Conservation (phyloP, 2,888 invertebrate genomes). For the Poecilobothrus nobilitatus region DNA sequence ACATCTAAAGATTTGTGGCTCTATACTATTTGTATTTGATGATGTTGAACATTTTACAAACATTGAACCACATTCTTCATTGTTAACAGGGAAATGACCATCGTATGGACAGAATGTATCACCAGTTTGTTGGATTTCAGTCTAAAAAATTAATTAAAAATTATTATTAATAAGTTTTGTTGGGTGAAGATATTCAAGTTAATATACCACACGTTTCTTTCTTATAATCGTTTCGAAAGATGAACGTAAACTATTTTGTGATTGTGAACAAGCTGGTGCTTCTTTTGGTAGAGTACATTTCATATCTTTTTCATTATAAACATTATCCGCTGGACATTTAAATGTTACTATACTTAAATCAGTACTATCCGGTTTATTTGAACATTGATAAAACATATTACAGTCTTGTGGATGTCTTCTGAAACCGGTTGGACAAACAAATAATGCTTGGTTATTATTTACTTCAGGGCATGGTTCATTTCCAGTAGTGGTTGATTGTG, state of each 20-base stretch:
- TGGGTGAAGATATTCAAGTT: neutral
- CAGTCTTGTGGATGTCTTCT: slow-evolving; percentile 74
- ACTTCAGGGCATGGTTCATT: slow-evolving; percentile 33
- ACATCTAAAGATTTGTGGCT: slow-evolving; percentile 67
- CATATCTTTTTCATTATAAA: slow-evolving; percentile 63
- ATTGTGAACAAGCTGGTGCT: neutral
- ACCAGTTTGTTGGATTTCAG: slow-evolving; percentile 50
- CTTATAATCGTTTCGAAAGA: slow-evolving; percentile 24
- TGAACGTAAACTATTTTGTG: slow-evolving; percentile 21
- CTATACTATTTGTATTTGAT: slow-evolving; percentile 46
- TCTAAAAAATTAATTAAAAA: slow-evolving; percentile 46
- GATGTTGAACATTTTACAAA: slow-evolving; percentile 62
- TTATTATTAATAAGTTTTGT: neutral
- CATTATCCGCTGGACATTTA: slow-evolving; percentile 66
- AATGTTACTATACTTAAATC: slow-evolving; percentile 67
- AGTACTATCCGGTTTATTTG: slow-evolving; percentile 53
- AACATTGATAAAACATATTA: slow-evolving; percentile 77
- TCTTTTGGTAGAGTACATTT: slow-evolving; percentile 50
- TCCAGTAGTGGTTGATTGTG: slow-evolving; percentile 11
- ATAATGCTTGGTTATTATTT: slow-evolving; percentile 57
- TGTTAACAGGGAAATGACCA: slow-evolving; percentile 62
- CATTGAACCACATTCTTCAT: slow-evolving; percentile 57
- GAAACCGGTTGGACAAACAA: slow-evolving; percentile 76
- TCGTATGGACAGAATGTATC: slow-evolving; percentile 54
- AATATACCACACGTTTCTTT: neutral